phyloP scores from a whole-genome alignment of 2,797 vertebrate species.

The Sandelia bainsii region DNA sequence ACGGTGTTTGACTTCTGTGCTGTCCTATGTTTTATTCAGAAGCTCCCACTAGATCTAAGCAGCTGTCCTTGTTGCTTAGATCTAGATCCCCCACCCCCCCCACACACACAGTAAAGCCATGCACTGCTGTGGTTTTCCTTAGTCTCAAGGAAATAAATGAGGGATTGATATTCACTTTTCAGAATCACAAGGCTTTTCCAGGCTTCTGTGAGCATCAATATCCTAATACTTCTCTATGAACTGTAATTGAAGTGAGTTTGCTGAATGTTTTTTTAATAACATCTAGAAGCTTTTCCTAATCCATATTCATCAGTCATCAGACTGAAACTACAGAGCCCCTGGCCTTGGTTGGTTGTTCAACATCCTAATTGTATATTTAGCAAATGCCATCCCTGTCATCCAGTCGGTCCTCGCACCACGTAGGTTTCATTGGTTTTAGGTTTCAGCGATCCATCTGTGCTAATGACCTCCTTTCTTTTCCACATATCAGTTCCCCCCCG shows the following conservation, averaged over 20 bases:
- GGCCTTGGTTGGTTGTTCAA: slow-evolving; percentile 10
- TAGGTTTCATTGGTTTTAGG: slow-evolving; percentile 50
- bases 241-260: slow-evolving; percentile 35
- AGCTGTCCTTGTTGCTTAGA: slow-evolving; percentile 71
- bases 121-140: slow-evolving; percentile 45
- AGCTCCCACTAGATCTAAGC: slow-evolving; percentile 62
- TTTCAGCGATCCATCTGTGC: slow-evolving; percentile 59
- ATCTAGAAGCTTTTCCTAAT: slow-evolving; percentile 15
- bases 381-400: slow-evolving; percentile 19
- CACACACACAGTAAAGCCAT: slow-evolving; percentile 33
- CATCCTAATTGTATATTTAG: slow-evolving; percentile 31
- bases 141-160: slow-evolving; percentile 52
- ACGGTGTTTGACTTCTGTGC: slow-evolving; percentile 67
- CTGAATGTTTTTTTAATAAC: slow-evolving; percentile 20
- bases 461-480: slow-evolving; percentile 51
- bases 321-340: slow-evolving; percentile 10
- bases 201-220: slow-evolving; percentile 32
- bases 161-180: slow-evolving; percentile 62
- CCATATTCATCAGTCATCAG: slow-evolving; percentile 13
- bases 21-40: slow-evolving; percentile 78
- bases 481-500: slow-evolving; percentile 89
- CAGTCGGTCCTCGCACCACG: background rate
- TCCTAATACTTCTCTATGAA: slow-evolving; percentile 23
- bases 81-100: slow-evolving; percentile 35
- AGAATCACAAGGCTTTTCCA: slow-evolving; percentile 23